Percentiles rank a stretch among this genome's conserved stretches.
Evolutionary conservation across 1,140 invertebrate genomes (phyloP).

Genomic region (Delia radicum): DNA sequence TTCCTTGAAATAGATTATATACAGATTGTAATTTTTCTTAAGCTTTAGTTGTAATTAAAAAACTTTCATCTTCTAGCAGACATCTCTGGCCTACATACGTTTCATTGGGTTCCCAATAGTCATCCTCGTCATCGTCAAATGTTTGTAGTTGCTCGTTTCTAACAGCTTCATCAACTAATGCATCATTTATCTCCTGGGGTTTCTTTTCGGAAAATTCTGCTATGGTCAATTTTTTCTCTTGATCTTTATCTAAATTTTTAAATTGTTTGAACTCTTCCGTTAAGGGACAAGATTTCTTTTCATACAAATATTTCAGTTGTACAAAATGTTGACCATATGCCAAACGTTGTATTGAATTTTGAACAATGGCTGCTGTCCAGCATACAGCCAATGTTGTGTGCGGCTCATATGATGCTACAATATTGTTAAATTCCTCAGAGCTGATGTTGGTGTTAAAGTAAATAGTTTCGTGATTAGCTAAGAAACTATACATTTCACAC

Average conservation of each 20-base stretch:
- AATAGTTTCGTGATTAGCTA: slow-evolving; percentile 48
- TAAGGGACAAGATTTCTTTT: slow-evolving; percentile 39
- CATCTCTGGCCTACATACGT: slow-evolving; percentile 46
- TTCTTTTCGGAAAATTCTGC: neutral
- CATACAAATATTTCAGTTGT: slow-evolving; percentile 46
- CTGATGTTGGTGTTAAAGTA: slow-evolving; percentile 48
- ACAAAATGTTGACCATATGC: slow-evolving; percentile 49
- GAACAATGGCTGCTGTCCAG: slow-evolving; percentile 43
- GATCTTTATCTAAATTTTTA: neutral
- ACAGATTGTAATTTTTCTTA: no score
- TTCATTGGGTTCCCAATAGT: slow-evolving; percentile 52
- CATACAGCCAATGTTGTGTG: slow-evolving; percentile 45
- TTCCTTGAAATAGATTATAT: no score
- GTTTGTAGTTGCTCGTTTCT: slow-evolving; percentile 1
- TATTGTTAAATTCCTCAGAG: slow-evolving; percentile 51
- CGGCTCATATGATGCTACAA: slow-evolving; percentile 38
- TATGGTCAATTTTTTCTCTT: neutral
- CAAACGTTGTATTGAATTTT: slow-evolving; percentile 34
- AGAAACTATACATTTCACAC: slow-evolving; percentile 38
- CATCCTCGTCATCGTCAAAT: slow-evolving; percentile 41
- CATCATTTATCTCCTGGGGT: neutral
- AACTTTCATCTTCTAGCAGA: slow-evolving; percentile 47
- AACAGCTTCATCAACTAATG: neutral
- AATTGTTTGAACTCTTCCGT: slow-evolving; percentile 12
- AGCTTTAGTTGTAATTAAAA: slow-evolving; percentile 43